Base-by-base conservation (phyloP, 1,140 invertebrate genomes). In the Brachionus angularis region DNA sequence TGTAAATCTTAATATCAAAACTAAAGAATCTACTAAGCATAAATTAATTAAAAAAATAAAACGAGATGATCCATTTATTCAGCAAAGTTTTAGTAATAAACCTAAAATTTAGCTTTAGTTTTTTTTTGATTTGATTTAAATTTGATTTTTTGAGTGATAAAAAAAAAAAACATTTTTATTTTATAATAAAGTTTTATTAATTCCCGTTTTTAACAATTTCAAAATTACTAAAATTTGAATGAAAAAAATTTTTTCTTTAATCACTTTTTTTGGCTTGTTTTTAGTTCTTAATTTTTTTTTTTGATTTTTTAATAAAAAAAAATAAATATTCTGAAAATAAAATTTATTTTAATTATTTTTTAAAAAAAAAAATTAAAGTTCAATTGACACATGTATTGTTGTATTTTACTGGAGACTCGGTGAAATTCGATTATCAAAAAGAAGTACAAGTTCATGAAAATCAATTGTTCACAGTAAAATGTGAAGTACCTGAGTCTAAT, bases 371-470 rank as follows among this genome's bases (percentile, higher is more conserved):
- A 34, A 16, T 50, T 67, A 34, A 47, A 67, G 62, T 67, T 31
- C 62, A 67, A 67, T 50, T 67, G 42, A 46, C 42, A 5, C 47
- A 67, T 50, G 62, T 67, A 5, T 16, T 67, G 21, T 18, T 67
- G 25, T 67, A 67, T 36, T 67, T 67, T 50, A 67, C 62, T 12
- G 62, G 62, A 2, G 62, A 67, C 33, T 67, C 62, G 23, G 62
- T 67, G 8, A 67, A 67, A 36, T 67, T 67, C 25, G 62, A 67
- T 23, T 67, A 67, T 31, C 62, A 67, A 50, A 67, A 67, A 67
- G 62, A 67, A 50, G 62, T 67, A 12, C 62, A 67, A 67, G 62
- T 67, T 16, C 62, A 67, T 36, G 62, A 67, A 36, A 50, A 50
- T 50, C 62, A 67, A 21, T 12, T 33, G 23, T 67, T 67, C 21